Percentiles rank a stretch among this genome's conserved stretches.
These are phyloP conservation scores for Xestia sexstrigata DNA, from an alignment of 2,888 invertebrate genomes.

Conservation along the genomic window DNA sequence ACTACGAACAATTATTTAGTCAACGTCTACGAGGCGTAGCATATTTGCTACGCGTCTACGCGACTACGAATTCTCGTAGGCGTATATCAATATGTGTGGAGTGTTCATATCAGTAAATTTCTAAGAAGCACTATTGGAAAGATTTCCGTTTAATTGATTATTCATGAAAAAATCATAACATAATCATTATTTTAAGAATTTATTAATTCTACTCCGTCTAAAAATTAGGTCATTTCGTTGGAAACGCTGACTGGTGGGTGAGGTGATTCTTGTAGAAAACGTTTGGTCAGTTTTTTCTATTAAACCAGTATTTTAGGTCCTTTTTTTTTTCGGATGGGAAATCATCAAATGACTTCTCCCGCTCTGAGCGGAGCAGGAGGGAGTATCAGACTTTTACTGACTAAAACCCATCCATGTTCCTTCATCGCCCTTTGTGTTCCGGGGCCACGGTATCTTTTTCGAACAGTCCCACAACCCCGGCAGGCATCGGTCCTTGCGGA, in stretches of 20 bases:
- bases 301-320: not conserved
- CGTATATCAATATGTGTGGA: conserved; percentile 40
- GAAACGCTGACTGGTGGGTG: not conserved
- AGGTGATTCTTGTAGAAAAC: not conserved
- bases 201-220: not conserved
- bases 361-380: too few species aligned
- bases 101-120: conserved; percentile 55
- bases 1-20: conserved; percentile 54
- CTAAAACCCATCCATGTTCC: too few species aligned
- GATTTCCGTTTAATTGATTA: conserved; percentile 20
- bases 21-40: conserved; percentile 52
- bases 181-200: not conserved
- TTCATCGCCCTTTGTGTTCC: too few species aligned
- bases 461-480: too few species aligned
- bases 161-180: not conserved
- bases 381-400: too few species aligned
- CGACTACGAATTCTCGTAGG: conserved; percentile 64
- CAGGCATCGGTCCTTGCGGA: too few species aligned
- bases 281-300: not conserved
- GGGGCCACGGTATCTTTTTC: too few species aligned
- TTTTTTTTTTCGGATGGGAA: too few species aligned
- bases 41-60: conserved; percentile 57
- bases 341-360: too few species aligned
- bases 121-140: conserved; percentile 47
- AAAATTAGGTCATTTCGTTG: not conserved